Conservation (phyloP, 2,888 invertebrate species). For the Cotesia congregata region DNA sequence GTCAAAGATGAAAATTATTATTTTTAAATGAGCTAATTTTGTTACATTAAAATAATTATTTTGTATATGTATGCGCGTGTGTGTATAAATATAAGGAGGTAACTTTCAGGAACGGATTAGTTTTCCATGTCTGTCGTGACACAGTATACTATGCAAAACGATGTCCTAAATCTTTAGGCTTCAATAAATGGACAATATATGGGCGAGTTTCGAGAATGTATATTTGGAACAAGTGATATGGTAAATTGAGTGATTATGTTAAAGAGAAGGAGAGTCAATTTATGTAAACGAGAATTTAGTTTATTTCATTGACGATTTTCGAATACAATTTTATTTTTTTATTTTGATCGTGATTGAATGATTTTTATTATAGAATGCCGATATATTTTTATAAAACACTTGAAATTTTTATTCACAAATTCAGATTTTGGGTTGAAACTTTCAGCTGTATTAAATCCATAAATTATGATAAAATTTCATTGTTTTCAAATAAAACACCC, state of each 20-base stretch:
- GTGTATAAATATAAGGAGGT: slow-evolving; percentile 26
- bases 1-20: neutral
- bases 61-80: slow-evolving; percentile 2
- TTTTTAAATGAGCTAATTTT: neutral
- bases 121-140: slow-evolving; percentile 65
- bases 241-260: neutral
- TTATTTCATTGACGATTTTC: too few relatives aligned
- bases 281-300: neutral
- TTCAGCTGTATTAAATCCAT: too few relatives aligned
- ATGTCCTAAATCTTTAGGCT: slow-evolving; percentile 60
- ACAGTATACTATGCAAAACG: slow-evolving; percentile 63
- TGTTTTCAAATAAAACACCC: too few relatives aligned
- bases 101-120: slow-evolving; percentile 63
- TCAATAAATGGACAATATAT: slow-evolving; percentile 25
- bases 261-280: neutral
- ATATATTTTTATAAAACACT: too few relatives aligned
- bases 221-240: slow-evolving; percentile 1
- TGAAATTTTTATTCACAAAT: too few relatives aligned
- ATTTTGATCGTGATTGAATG: too few relatives aligned
- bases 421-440: too few relatives aligned
- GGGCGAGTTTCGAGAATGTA: slow-evolving; percentile 20
- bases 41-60: neutral
- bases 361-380: too few relatives aligned
- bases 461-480: too few relatives aligned
- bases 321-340: too few relatives aligned